These are phyloP conservation scores for Drosophila villosipedis DNA, from an alignment of 2,888 invertebrate species.

Conservation along the genomic window DNA sequence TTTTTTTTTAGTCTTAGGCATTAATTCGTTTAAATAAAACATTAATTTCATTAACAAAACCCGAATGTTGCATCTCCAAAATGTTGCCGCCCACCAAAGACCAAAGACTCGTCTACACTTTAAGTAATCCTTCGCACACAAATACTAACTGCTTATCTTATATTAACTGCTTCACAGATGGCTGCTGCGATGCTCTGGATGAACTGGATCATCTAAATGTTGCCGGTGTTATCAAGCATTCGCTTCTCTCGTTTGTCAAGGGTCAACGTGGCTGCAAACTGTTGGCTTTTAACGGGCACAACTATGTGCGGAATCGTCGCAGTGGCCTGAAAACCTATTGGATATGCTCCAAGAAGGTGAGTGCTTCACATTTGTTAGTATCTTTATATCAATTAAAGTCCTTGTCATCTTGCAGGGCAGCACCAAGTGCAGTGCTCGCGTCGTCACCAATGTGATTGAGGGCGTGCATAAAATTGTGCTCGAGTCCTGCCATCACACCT, in stretches of 20 bases:
- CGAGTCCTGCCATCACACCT: constrained; percentile 83
- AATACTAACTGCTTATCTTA: constrained; percentile 12
- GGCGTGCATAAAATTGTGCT: constrained; percentile 84
- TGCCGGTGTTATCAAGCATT: constrained; percentile 61
- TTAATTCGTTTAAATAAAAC: constrained; percentile 37
- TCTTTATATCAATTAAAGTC: neutral
- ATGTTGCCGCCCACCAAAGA: constrained; percentile 10
- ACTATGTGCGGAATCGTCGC: constrained; percentile 84
- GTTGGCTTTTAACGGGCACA: constrained; percentile 82
- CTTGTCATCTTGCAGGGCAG: constrained; percentile 76
- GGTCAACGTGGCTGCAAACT: constrained; percentile 85
- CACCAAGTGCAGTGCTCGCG: constrained; percentile 84
- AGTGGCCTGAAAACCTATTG: constrained; percentile 85
- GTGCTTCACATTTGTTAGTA: neutral
- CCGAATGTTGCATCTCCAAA: constrained; percentile 18
- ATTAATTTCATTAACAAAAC: constrained; percentile 41
- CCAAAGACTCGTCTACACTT: constrained; percentile 13
- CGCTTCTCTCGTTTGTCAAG: constrained; percentile 73
- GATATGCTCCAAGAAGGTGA: constrained; percentile 85
- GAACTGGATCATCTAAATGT: constrained; percentile 42
- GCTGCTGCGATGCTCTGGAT: constrained; percentile 12
- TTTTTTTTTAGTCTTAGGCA: constrained; percentile 31
- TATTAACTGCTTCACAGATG: constrained; percentile 36
- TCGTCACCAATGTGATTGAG: constrained; percentile 84
- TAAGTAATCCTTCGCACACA: neutral